Evolutionary conservation across 1,140 invertebrate species (phyloP), one percentile per base, ranked within the genome.

Genomic region (Procambarus virginalis): DNA sequence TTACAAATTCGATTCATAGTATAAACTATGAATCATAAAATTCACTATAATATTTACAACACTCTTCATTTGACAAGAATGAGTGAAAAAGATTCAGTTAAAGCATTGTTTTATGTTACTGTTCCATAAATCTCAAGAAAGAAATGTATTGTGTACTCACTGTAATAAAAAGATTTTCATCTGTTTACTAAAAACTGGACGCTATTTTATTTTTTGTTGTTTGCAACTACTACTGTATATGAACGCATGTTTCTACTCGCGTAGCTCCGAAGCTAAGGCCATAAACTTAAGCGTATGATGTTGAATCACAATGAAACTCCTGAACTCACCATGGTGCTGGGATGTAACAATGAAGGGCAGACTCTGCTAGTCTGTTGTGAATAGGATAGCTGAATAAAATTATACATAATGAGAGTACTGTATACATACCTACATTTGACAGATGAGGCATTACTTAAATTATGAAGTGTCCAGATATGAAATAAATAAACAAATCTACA

Each of bases 281-380:
- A 89, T 84, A 51, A 89, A 89, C 88, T 89, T 89, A 89, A 89
- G 88, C 88, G 88, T 89, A 89, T 89, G 88, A 84, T 78, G 88
- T 84, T 83, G 73, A 68, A 83, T 82, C 80, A 70, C 81, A 77
- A 14, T 77, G 73, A 58, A 34, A 84, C 81, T 60, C n/a, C 60
- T 55, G 48, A 78, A 73, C 82, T 79, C 82, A 82, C 80, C 80
- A 82, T 34, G 60, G 60, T 68, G n/a, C 80, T 82, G 46, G 45
- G 58, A 68, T 58, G n/a, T 46, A 82, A 68, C 55, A 80, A 80
- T 51, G 64, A 68, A 46, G 80, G n/a, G 22, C 10, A 22, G 60
- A 46, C 22, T 46, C 46, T 45, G 45, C 34, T 55, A 68, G 46
- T 68, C 22, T n/a, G 46, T 68, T 22, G n/a, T 46, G 58, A 68